Evolutionary conservation across 2,888 invertebrate species (phyloP).

Genomic region (Harpagoxenus sublaevis): DNA sequence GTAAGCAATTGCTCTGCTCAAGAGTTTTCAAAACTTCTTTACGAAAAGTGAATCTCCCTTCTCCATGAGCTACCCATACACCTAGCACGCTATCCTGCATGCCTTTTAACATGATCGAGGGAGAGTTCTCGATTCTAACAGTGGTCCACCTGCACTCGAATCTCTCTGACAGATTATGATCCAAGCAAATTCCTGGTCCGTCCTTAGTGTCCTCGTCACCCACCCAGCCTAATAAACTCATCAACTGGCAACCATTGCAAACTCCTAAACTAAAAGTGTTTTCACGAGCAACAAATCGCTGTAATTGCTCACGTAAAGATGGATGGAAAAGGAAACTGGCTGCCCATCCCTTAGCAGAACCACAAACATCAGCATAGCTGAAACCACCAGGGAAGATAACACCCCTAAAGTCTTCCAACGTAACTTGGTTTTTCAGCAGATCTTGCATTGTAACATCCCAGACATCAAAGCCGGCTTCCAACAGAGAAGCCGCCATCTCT

Average conservation of each 20-base stretch:
- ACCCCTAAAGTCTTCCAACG: slow-evolving; percentile 94
- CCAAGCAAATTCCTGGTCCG: slow-evolving; percentile 88
- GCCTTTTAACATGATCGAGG: slow-evolving; percentile 95
- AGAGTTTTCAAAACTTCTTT: slow-evolving; percentile 87
- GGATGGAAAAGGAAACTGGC: slow-evolving; percentile 95
- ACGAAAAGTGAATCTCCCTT: slow-evolving; percentile 92
- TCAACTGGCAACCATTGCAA: slow-evolving; percentile 99
- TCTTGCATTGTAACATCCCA: slow-evolving; percentile 99
- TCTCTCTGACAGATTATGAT: slow-evolving; percentile 95
- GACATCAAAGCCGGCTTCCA: slow-evolving; percentile 95
- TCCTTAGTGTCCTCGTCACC: slow-evolving; percentile 86
- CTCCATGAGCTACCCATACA: slow-evolving; percentile 98
- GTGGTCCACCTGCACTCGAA: slow-evolving; percentile 93
- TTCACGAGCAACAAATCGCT: slow-evolving; percentile 90
- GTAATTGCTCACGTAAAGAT: slow-evolving; percentile 91
- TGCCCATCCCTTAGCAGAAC: slow-evolving; percentile 99
- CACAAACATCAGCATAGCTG: slow-evolving; percentile 98
- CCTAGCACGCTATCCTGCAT: slow-evolving; percentile 97
- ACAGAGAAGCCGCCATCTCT: slow-evolving; percentile 97
- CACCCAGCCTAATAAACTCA: slow-evolving; percentile 97
- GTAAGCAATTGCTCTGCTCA: slow-evolving; percentile 89
- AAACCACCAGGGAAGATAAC: slow-evolving; percentile 99
- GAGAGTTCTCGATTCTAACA: slow-evolving; percentile 90
- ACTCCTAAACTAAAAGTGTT: slow-evolving; percentile 98
- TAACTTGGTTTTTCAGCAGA: slow-evolving; percentile 90